Base-by-base conservation (phyloP, 2,113 vertebrate genomes). In the Catharus minimus region DNA sequence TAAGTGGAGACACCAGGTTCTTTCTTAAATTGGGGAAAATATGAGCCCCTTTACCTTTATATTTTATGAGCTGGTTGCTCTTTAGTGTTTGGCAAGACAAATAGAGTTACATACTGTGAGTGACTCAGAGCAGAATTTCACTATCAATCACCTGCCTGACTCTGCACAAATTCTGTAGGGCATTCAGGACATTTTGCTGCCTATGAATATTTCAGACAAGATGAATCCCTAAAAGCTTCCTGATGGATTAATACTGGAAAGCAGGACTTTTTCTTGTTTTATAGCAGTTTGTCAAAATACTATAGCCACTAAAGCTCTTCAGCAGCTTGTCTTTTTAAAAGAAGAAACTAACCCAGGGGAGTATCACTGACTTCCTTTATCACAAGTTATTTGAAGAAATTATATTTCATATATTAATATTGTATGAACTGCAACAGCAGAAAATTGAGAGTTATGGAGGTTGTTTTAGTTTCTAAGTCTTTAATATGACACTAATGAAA, bases 201-300 rank as follows among this genome's bases (percentile, higher is more conserved):
- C 97, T 97, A 98, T 98, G 97, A 98, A 98, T 98, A 98, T 98
- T 98, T 98, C 96, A 98, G 97, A 97, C 94, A 97, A 97, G 97
- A 96, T 97, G 97, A 96, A 97, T 97, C 95, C 90, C 89, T 96
- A 96, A 97, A 97, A 98, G 95, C 92, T 92, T 97, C 96, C 95
- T 97, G 97, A 98, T 98, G 96, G 97, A 98, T 98, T 98, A 97
- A 97, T 90, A 92, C 67, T 88, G 91, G 96, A 96, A 97, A 96
- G 92, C 60, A 89, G 85, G 95, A 93, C 50, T 67, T 97, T 95
- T 93, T 95, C 90, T 93, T 93, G 84, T 81, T 97, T 97, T 96
- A 97, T 94, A 96, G 95, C 65, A 96, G 95, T 97, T 98, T 97
- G 93, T 95, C 92, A 95, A 97, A 96, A 93, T 78, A 57, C 82